Base-by-base conservation (phyloP, 2,888 invertebrate species). In the Rhingia rostrata region DNA sequence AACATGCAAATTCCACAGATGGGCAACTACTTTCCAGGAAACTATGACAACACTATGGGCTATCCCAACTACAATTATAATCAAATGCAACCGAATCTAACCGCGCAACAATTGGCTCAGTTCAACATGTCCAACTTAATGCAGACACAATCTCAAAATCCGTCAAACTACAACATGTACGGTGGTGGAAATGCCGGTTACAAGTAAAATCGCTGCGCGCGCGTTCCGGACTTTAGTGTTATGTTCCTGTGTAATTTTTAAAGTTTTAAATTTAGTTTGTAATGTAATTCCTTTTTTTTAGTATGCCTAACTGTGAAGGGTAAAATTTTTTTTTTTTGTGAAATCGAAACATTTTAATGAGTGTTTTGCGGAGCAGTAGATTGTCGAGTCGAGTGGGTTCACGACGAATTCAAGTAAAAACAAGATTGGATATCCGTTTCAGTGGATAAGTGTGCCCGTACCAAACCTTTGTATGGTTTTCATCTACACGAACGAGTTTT, bases 161-260 rank as follows among this genome's bases (percentile, higher is more conserved):
- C 54, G 32, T n/a, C 73, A 9, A 74, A 56, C 32, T 80, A 80
- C 56, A 75, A 80, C 9, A 49, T 70, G 70, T 74, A 74, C 43
- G 53, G 63, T 32, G 83, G 63, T 32, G 83, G 74, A 9, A 79
- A 69, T 53, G 37, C 69, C 33, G 80, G 84, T 70, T 84, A 84
- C 49, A 80, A 84, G 32, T 80, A 80, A 79, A n/a, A 10, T 51
- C 9, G 41, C 45, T n/a, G 33, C 61, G 30, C 39, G 39, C 64
- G 72, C 22, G 45, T 53, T 33, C 49, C 54, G 51, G 14, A 69
- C 45, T 60, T 73, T 47, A 56, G 78, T 83, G 56, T 73, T 69
- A 79, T 79, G 67, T 73, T 64, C 49, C 60, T 77, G 77, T 83
- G 83, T 47, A 69, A 43, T 69, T 49, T 33, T 33, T 77, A 14